Percentiles rank a stretch among this genome's conserved stretches.
These are phyloP conservation scores for Asteroscopus sphinx DNA, from an alignment of 2,888 invertebrate genomes.

Conservation along the genomic window DNA sequence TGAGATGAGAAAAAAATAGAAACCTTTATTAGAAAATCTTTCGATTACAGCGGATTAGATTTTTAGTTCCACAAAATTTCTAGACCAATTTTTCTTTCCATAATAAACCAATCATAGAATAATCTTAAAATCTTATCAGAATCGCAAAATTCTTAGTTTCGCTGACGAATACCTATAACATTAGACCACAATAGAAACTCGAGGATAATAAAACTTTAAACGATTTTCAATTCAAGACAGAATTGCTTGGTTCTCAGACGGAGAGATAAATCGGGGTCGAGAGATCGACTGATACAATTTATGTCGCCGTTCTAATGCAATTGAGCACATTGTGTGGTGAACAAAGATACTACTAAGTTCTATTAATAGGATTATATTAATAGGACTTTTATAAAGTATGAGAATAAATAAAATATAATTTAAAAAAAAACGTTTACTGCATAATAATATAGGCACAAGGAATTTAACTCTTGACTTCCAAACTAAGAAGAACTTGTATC, in stretches of 20 bases:
- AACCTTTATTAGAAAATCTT: background rate
- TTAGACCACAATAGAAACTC: slow-evolving; percentile 40
- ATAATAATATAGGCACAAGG: too few relatives aligned
- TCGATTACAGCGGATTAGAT: background rate
- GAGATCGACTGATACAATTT: slow-evolving; percentile 70
- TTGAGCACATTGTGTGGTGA: slow-evolving; percentile 63
- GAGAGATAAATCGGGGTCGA: slow-evolving; percentile 61
- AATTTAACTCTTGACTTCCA: too few relatives aligned
- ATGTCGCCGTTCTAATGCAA: slow-evolving; percentile 69
- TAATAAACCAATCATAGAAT: slow-evolving; percentile 3
- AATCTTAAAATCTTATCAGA: background rate
- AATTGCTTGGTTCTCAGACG: slow-evolving; percentile 50
- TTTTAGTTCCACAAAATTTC: background rate
- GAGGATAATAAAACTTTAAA: slow-evolving; percentile 55
- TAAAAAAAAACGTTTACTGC: too few relatives aligned
- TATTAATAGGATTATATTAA: slow-evolving; percentile 48
- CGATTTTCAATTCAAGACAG: slow-evolving; percentile 59
- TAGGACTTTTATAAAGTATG: too few relatives aligned
- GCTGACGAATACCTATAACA: slow-evolving; percentile 40
- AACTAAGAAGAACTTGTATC: too few relatives aligned
- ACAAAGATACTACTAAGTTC: slow-evolving; percentile 48
- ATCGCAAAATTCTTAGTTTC: background rate
- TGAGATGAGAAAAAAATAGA: too few relatives aligned
- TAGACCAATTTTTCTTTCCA: background rate
- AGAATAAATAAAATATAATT: too few relatives aligned